Evolutionary conservation across 2,113 vertebrate species (phyloP).

Genomic region (Corydoras sp.): DNA sequence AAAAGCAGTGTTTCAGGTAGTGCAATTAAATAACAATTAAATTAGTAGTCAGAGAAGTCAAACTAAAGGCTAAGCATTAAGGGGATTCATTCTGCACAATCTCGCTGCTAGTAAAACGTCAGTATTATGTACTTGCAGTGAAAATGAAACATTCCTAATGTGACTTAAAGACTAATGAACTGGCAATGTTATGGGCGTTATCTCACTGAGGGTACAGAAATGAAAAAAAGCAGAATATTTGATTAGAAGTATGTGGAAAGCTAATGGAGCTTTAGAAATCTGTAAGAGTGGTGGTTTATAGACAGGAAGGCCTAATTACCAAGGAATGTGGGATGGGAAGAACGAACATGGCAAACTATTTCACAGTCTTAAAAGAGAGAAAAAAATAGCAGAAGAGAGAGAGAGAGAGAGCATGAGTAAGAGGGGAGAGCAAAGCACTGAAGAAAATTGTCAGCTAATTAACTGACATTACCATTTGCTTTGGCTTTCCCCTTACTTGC

Average conservation of each 20-base stretch:
- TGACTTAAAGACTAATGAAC: conserved; percentile 37
- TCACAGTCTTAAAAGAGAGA: conserved; percentile 1
- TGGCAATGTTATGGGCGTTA: not conserved
- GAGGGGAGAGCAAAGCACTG: not conserved
- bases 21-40: too few relatives aligned
- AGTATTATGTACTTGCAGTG: not conserved
- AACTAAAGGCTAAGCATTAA: not conserved
- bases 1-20: too few relatives aligned
- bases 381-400: conserved; percentile 14
- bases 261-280: conserved; percentile 34
- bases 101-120: not conserved
- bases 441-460: not conserved
- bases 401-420: not conserved
- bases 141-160: not conserved
- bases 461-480: not conserved
- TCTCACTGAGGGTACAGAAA: not conserved
- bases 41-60: not conserved
- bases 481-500: not conserved
- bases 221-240: not conserved
- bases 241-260: conserved; percentile 25
- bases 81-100: not conserved
- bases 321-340: not conserved
- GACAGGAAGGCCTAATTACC: conserved; percentile 45
- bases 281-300: conserved; percentile 18
- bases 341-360: not conserved